Base-by-base conservation (phyloP, 2,797 vertebrate genomes). In the Esox lucius region DNA sequence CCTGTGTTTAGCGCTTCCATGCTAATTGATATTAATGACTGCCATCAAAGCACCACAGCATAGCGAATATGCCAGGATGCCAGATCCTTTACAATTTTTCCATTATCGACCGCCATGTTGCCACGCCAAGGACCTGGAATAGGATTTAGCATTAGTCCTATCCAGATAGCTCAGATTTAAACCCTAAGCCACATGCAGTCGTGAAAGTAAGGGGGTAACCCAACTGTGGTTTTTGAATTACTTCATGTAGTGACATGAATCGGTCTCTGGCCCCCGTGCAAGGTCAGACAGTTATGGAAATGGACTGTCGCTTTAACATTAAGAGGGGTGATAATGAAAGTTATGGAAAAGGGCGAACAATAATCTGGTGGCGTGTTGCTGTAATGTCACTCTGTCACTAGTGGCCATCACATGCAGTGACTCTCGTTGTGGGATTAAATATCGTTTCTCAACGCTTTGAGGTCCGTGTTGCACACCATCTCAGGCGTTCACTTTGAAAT, bases 11-110 rank as follows among this genome's bases (percentile, higher is more conserved):
- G 26, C 12, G 5, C 61, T 64, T 24, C 62, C 26, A 4, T 15
- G 61, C 61, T 64, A 64, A 64, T 31, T 28, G 62, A 65, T 65
- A 65, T 31, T 65, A 65, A 65, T 16, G 62, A 31, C 24, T 65
- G 16, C 16, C 62, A 65, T 65, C 28, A 65, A 31, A 6, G 62
- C 28, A 65, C 28, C 28, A 17, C 26, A 17, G 62, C 62, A 17
- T 31, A 31, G 24, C 28, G 22, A 31, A 28, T 31, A 65, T 65
- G 8, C 62, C 28, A 65, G 26, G 28, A 64, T 33, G 9, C 62
- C 61, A 64, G 26, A 15, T 64, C 61, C 61, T 64, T 15, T 31
- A 64, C 24, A 31, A 16, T 64, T 64, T 26, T 1, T 61, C 61
- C 26, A 12, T 64, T 28, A 13, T 64, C 61, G 9, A 61, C n/a